Evolutionary conservation across 2,797 vertebrate genomes (phyloP), one percentile per base, ranked within the genome.

Genomic region (Falco rusticolus): DNA sequence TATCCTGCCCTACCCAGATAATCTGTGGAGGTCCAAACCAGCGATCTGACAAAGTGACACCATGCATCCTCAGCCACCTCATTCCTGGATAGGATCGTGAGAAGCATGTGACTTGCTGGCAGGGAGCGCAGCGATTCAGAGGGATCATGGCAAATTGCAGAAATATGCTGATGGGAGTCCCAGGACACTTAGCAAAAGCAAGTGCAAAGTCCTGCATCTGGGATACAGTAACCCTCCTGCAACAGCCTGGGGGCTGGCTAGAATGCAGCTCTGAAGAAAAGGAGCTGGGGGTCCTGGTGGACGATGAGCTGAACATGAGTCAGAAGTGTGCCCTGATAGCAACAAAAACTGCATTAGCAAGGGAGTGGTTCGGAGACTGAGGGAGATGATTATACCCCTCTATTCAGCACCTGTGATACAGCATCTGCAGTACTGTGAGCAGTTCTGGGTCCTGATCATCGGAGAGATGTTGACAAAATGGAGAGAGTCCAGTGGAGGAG

Each of bases 1-100:
- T 74, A 63, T 63, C 43, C 37, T 68, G 31, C 41, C 45, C 56
- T 69, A 47, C 50, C 20, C 45, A 59, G 26, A n/a, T 34, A 57
- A 59, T 64, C 43, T 72, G 8, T 9, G 10, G 43, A 24, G 16
- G 9, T 48, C 64, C 37, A 59, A 59, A 31, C 26, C 34, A 65
- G 16, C 0, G 0, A 72, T 34, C 41, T 60, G 51, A 13, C 18
- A 13, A 37, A 60, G 33, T 37, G 57, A 51, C 53, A 51, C 1
- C 14, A 43, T 59, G 29, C 34, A 29, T 82, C 63, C 16, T 50
- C 75, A 75, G 39, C 34, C 39, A 24, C 34, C 11, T 79, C 22
- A 43, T 57, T 51, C 15, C 45, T 60, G 13, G 21, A 39, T 25
- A 0, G 12, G 21, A 39, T 25, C 0, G 0, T 71, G 57, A 59